Evolutionary conservation across 2,113 vertebrate genomes (phyloP).

Genomic region (Himantopus leucocephalus): DNA sequence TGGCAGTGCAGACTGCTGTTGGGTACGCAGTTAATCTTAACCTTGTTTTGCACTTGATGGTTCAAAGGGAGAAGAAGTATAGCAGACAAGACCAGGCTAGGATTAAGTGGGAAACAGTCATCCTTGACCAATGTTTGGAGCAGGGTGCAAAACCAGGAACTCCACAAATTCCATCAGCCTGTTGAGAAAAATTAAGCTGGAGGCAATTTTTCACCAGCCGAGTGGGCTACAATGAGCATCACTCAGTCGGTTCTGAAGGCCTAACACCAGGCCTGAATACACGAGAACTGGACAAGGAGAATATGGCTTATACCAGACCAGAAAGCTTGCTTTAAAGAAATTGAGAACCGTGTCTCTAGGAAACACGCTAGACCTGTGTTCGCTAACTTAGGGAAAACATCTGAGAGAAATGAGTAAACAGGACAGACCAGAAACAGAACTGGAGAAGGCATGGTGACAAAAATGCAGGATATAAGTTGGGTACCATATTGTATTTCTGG

Average conservation of each 20-base stretch:
- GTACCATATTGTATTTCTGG: not conserved
- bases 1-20: not conserved
- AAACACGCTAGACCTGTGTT: not conserved
- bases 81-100: not conserved
- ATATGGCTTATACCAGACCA: not conserved
- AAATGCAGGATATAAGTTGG: not conserved
- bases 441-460: not conserved
- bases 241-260: not conserved
- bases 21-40: not conserved
- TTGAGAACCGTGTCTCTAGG: not conserved
- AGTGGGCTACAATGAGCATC: not conserved
- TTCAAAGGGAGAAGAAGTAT: not conserved
- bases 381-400: not conserved
- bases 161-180: not conserved
- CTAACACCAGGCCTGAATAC: not conserved
- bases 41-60: not conserved
- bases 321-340: not conserved
- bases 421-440: not conserved
- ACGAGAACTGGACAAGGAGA: not conserved
- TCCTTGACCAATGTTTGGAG: not conserved
- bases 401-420: not conserved
- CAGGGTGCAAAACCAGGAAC: not conserved
- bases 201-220: not conserved
- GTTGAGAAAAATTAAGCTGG: not conserved
- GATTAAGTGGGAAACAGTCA: not conserved